Conservation (phyloP, 2,797 vertebrate genomes). For the Tangara arthus region DNA sequence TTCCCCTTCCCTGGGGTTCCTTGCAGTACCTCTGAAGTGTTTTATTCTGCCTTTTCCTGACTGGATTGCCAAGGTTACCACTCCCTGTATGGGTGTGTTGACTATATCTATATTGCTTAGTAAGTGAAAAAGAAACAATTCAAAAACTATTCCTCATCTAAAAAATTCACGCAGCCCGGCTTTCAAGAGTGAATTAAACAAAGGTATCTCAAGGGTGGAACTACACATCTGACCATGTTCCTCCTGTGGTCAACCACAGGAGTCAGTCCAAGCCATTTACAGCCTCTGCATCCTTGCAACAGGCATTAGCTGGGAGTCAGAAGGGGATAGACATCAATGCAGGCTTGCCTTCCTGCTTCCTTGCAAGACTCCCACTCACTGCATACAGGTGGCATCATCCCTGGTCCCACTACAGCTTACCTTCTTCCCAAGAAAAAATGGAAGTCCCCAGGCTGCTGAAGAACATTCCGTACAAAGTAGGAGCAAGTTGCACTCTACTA, state of each 20-base stretch:
- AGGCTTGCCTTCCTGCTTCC: not conserved
- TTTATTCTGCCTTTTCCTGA: not conserved
- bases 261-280: not conserved
- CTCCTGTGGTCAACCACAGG: not conserved
- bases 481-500: not conserved
- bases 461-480: not conserved
- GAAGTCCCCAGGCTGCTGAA: not conserved
- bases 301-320: not conserved
- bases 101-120: not conserved
- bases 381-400: not conserved
- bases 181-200: not conserved
- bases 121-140: not conserved
- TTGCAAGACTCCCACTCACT: not conserved
- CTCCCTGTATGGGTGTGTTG: not conserved
- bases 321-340: not conserved
- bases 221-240: not conserved
- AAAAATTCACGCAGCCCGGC: not conserved
- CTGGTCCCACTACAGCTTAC: not conserved
- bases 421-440: not conserved
- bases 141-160: not conserved
- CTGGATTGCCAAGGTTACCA: not conserved
- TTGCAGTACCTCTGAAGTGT: accelerated
- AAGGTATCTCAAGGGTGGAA: not conserved
- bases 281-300: not conserved
- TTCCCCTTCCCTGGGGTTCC: not conserved